These are phyloP conservation scores for Tanypteryx hageni DNA, from an alignment of 2,888 invertebrate genomes.

Conservation along the genomic window DNA sequence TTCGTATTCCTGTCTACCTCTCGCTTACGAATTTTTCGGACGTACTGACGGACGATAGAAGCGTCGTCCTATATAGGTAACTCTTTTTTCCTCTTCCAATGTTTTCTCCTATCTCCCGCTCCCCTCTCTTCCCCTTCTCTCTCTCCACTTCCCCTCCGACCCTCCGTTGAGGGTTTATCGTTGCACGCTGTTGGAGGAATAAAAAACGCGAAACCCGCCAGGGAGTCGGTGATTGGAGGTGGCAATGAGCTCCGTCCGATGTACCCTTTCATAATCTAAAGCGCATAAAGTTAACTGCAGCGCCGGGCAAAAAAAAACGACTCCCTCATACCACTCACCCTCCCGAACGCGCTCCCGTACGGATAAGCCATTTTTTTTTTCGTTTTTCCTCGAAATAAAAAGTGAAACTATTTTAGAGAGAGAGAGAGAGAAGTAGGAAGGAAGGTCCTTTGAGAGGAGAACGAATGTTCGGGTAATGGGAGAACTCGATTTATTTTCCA, in stretches of 20 bases:
- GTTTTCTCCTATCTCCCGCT: background rate
- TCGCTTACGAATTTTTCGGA: background rate
- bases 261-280: background rate
- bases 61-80: background rate
- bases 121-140: background rate
- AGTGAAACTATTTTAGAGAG: too few relatives aligned
- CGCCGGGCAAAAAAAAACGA: too few relatives aligned
- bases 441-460: too few relatives aligned
- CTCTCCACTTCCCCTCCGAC: background rate
- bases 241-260: background rate
- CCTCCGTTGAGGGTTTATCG: too few relatives aligned
- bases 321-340: too few relatives aligned
- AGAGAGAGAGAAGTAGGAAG: too few relatives aligned
- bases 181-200: background rate
- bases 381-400: too few relatives aligned
- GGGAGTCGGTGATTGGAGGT: constrained; percentile 21
- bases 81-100: background rate
- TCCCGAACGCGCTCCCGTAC: too few relatives aligned
- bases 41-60: background rate
- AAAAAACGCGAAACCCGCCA: background rate
- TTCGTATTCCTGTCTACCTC: background rate
- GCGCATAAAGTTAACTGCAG: too few relatives aligned
- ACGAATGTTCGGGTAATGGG: too few relatives aligned
- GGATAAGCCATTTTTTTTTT: too few relatives aligned
- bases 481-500: too few relatives aligned